Evolutionary conservation across 2,888 invertebrate genomes (phyloP), one percentile per base, ranked within the genome.

Genomic region (Catocala sponsa): DNA sequence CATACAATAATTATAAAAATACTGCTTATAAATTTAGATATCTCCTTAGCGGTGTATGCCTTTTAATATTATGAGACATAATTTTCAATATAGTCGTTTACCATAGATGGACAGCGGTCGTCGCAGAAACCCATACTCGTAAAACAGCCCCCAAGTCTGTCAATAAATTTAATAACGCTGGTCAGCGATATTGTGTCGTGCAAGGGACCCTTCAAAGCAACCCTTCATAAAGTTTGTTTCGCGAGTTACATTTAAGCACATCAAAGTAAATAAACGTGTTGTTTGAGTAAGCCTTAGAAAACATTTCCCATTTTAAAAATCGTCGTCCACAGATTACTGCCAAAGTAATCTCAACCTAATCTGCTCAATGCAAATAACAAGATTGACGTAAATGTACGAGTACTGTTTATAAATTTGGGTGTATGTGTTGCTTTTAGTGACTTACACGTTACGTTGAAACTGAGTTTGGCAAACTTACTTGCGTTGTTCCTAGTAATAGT

Each of bases 171-270:
- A 63, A 63, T 63, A 55, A 58, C 13, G 35, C 44, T 58, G 58
- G 58, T 55, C 63, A 58, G 55, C 35, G 13, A 33, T 58, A 50
- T 55, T 58, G 50, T 49, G n/a, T 12, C 32, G 48, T 43, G 15
- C 13, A 15, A 13, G 15, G 42, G 13, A 55, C 44, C 53, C 55
- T 63, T 55, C 10, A 49, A 41, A 53, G 49, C 48, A 63, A 54
- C 46, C 58, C 57, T 58, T 63, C 55, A 63, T 58, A 55, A 58
- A 63, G 46, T 58, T 63, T 58, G 55, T 58, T 63, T 55, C 49
- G n/a, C 15, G n/a, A 54, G 13, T 49, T 46, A 57, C 43, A 52
- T 49, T 58, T 44, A 48, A 51, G 54, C 25, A 49, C 35, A 42
- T 54, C 54, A 53, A 58, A 49, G 63, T 41, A 57, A 48, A 57